phyloP scores from a whole-genome alignment of 2,113 vertebrate species.

The Elachura formosa region DNA sequence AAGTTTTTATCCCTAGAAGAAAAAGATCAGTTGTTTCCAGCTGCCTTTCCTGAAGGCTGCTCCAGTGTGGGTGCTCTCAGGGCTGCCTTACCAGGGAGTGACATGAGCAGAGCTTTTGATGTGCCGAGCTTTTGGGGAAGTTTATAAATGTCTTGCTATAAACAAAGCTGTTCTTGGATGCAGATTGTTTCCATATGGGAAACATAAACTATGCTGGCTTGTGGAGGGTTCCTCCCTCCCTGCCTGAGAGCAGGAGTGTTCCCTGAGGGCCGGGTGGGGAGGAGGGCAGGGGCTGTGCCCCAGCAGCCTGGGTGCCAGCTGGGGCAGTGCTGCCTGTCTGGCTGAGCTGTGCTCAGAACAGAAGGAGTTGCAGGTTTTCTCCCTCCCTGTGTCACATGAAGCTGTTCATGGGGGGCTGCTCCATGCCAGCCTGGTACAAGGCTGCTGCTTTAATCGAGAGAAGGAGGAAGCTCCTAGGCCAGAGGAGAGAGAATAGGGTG shows the following conservation, averaged over 20 bases:
- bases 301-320: not conserved
- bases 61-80: not conserved
- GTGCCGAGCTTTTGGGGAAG: not conserved
- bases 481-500: not conserved
- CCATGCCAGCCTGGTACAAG: not conserved
- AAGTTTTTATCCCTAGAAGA: slow-evolving; percentile 1
- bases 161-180: slow-evolving; percentile 39
- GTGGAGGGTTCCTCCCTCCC: slow-evolving; percentile 8
- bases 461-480: not conserved
- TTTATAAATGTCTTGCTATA: slow-evolving; percentile 41
- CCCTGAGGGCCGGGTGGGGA: not conserved
- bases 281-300: not conserved
- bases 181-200: slow-evolving; percentile 58
- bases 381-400: not conserved
- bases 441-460: not conserved
- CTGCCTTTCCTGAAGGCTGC: not conserved
- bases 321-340: fast-evolving
- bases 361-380: not conserved
- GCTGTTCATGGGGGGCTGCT: not conserved
- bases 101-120: slow-evolving; percentile 39
- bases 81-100: not conserved
- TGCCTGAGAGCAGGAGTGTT: not conserved
- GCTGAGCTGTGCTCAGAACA: not conserved
- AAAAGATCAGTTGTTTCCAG: slow-evolving; percentile 23
- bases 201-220: not conserved